Conservation (phyloP, 2,888 invertebrate genomes). For the Philaethria dido region DNA sequence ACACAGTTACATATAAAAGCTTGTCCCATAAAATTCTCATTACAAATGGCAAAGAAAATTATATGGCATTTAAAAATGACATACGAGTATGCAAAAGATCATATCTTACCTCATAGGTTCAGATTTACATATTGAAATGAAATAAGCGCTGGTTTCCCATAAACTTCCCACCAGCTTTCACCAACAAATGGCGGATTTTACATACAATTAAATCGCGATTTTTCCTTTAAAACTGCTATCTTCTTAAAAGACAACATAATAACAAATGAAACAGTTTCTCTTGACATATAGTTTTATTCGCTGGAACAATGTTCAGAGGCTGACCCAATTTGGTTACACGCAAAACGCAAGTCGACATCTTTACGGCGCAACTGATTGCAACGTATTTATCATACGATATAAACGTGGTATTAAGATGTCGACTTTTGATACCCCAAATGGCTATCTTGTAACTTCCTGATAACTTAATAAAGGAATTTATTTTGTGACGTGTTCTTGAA, state of each 20-base stretch:
- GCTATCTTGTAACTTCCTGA: neutral
- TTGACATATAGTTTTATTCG: constrained; percentile 19
- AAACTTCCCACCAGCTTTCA: constrained; percentile 53
- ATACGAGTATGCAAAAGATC: constrained; percentile 31
- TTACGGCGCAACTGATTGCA: constrained; percentile 24
- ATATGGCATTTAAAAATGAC: constrained; percentile 28
- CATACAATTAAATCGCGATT: constrained; percentile 67
- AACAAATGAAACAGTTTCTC: constrained; percentile 19
- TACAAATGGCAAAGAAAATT: constrained; percentile 9
- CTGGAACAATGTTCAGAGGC: constrained; percentile 24
- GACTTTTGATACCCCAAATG: constrained; percentile 22
- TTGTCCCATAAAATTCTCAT: neutral
- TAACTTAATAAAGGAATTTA: constrained; percentile 4
- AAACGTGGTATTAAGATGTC: constrained; percentile 25
- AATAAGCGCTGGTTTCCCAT: constrained; percentile 40
- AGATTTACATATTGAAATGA: constrained; percentile 41
- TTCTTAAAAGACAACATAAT: constrained; percentile 30
- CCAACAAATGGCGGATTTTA: constrained; percentile 60
- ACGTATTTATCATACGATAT: constrained; percentile 28
- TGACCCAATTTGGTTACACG: constrained; percentile 28
- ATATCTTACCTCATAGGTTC: constrained; percentile 30
- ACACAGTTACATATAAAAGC: neutral
- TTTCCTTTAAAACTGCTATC: constrained; percentile 35
- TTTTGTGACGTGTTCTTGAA: neutral
- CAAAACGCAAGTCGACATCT: constrained; percentile 27